These are phyloP conservation scores for Andrena marginata DNA, from an alignment of 2,888 invertebrate genomes.

Conservation along the genomic window DNA sequence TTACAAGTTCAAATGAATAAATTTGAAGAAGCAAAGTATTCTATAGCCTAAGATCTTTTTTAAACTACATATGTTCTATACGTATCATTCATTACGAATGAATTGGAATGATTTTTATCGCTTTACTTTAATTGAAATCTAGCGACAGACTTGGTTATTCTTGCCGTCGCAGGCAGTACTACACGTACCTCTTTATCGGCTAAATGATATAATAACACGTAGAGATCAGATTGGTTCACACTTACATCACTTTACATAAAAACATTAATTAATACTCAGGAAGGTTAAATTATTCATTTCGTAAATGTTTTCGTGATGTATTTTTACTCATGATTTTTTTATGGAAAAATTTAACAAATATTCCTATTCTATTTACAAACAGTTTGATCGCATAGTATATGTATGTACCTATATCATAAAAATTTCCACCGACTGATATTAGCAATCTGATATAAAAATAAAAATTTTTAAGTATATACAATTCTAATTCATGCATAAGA, in stretches of 20 bases:
- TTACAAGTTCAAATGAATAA: conserved; percentile 37
- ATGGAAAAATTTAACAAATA: conserved; percentile 11
- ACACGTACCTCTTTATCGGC: conserved; percentile 5
- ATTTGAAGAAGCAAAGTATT: conserved; percentile 24
- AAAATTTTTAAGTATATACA: conserved; percentile 49
- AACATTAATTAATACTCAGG: conserved; percentile 34
- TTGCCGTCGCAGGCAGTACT: neutral
- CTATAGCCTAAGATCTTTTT: conserved; percentile 22
- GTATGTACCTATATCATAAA: conserved; percentile 11
- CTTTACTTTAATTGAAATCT: conserved; percentile 31
- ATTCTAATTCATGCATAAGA: conserved; percentile 30
- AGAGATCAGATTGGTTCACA: conserved; percentile 35
- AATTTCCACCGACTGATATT: conserved; percentile 50
- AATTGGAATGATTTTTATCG: conserved; percentile 35
- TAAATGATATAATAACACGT: conserved; percentile 17
- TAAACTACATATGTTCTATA: conserved; percentile 35
- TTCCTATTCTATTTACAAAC: conserved; percentile 1
- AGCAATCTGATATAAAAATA: conserved; percentile 37
- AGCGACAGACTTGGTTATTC: conserved; percentile 12
- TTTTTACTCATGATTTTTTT: conserved; percentile 8
- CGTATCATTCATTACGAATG: conserved; percentile 29
- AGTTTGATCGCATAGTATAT: conserved; percentile 1
- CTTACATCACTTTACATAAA: conserved; percentile 2
- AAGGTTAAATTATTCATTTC: conserved; percentile 25
- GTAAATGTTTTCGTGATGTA: neutral